phyloP scores from a whole-genome alignment of 2,797 vertebrate species.

The Lophotriccus pileatus region DNA sequence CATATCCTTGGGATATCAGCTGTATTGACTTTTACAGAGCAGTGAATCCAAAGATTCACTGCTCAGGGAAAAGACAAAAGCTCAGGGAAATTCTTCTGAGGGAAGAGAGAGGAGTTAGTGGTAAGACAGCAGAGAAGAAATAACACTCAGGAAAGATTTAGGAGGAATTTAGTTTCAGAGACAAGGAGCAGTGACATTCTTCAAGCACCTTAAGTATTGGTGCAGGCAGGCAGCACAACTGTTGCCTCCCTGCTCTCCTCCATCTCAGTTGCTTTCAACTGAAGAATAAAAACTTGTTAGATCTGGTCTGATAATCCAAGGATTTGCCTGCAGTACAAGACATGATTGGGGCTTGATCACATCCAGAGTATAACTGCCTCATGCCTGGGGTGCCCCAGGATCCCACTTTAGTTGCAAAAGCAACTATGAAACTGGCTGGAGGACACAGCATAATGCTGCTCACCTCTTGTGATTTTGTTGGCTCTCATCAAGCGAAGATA shows the following conservation, averaged over 20 bases:
- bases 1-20: background rate
- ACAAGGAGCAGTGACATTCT: background rate
- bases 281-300: background rate
- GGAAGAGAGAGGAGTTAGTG: background rate
- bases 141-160: background rate
- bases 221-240: background rate
- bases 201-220: background rate
- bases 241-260: background rate
- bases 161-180: background rate
- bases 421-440: background rate
- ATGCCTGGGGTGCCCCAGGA: background rate
- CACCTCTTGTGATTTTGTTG: background rate
- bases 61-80: background rate
- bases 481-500: background rate
- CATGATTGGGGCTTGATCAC: background rate
- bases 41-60: background rate
- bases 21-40: background rate
- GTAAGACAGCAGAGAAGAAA: background rate
- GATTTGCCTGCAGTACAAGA: background rate
- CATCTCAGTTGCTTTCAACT: background rate
- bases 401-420: background rate
- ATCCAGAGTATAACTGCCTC: background rate
- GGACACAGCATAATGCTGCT: background rate
- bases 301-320: background rate
- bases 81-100: background rate